Evolutionary conservation across 2,888 invertebrate genomes (phyloP), one percentile per base, ranked within the genome.

Genomic region (Eupithecia centaureata): DNA sequence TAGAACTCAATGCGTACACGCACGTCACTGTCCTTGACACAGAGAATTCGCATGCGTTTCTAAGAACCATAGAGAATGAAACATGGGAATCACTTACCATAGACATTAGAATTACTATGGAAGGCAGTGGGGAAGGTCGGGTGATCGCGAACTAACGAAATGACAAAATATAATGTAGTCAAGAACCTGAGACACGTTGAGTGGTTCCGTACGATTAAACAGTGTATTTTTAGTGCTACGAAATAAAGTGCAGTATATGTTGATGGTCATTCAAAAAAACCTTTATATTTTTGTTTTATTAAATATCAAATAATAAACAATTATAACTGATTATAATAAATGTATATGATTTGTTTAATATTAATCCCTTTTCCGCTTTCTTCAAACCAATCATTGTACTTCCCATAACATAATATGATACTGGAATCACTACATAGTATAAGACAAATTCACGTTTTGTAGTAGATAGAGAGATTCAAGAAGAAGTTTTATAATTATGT

Each of bases 51-150:
- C 47, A 47, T 47, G 47, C 47, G 18, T 47, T 22, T 47, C 22
- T 47, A 22, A 47, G 47, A 47, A 54, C 25, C 57, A 57, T 32
- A 57, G 57, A 57, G 15, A 15, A 52, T 47, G 35, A 30, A 35
- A 28, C 52, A 63, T 67, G 67, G 25, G 63, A 63, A 62, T 52
- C 52, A 52, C 52, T 52, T 52, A 61, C 60, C 60, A 42, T 30
- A 47, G 18, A 13, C 61, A 47, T 18, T 2, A 18, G 8, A 60
- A 42, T 2, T 27, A 52, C 22, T 2, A 22, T 22, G 22, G 47
- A 47, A 42, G 42, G 18, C 18, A 42, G 18, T 18, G 42, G 2
- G 18, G 42, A 42, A 47, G 47, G 47, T 47, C 47, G 47, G 47
- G 10, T 22, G 22, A 22, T 47, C 47, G 47, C 22, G 10, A 47